Base-by-base conservation (phyloP, 2,888 invertebrate species). In the Drosophila anomelani region DNA sequence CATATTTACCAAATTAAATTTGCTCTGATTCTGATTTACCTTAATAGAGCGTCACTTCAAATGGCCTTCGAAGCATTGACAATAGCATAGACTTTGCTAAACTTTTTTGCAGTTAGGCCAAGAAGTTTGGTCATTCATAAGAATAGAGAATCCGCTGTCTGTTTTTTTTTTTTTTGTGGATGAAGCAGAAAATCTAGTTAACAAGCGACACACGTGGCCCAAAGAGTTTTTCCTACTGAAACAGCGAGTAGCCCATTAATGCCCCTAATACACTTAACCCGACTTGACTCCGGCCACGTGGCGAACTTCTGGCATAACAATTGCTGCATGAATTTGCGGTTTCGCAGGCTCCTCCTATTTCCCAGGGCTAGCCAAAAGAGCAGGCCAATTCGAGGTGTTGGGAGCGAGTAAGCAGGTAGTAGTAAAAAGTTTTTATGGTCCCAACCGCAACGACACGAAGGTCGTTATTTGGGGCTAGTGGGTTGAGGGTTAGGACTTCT, bases 261-360 rank as follows among this genome's bases (percentile, higher is more conserved):
- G 81, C 69, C 77, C 71, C 73, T 83, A 79, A 83, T 81, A 79
- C 79, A 81, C 81, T 81, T 84, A 81, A 78, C 85, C 71, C 68
- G 54, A 67, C 62, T 74, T 62, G 66, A 51, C 43, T 69, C 20
- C 51, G 62, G 70, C 79, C 81, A 81, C 81, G 81, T 81, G 81
- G 85, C 75, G 63, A 78, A 86, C 59, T 82, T 77, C 75, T 75
- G 75, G 77, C 85, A 75, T 63, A 86, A 84, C 87, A 84, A 79
- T 82, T 78, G 82, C 85, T 87, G 82, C 87, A 87, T 85, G 82
- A 85, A 78, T 75, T 83, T 78, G 88, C 80, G 70, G 67, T 76
- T 87, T 39, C 10, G 20, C 38, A n/a, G 36, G 32, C 46, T 32
- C 20, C 29, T 43, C 36, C 34, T 61, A 15, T 36, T 41, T 26